Conservation (phyloP, 1,140 invertebrate genomes). For the Sminthurinus signatus region DNA sequence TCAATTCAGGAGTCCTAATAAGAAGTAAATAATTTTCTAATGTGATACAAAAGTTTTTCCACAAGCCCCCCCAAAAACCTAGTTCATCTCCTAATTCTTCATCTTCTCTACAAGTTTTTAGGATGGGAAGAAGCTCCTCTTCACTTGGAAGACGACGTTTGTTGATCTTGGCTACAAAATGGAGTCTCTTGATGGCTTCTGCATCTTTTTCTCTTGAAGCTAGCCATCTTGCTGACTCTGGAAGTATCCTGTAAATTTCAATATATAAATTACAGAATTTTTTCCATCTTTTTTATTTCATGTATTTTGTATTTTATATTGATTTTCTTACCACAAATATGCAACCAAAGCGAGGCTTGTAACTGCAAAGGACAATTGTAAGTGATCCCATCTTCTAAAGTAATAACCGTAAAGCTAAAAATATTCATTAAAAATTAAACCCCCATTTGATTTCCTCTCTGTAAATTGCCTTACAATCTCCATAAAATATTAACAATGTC, state of each 20-base stretch:
- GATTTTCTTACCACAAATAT: constrained; percentile 54
- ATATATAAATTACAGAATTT: no score
- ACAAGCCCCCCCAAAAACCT: neutral
- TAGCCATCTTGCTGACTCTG: constrained; percentile 79
- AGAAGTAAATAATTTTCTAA: constrained; percentile 22
- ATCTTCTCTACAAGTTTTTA: constrained; percentile 18
- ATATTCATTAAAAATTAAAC: no score
- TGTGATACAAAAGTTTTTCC: neutral
- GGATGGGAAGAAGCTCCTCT: constrained; percentile 10
- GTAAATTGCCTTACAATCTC: no score
- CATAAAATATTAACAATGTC: no score
- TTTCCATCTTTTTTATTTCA: no score
- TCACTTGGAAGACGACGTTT: constrained; percentile 40
- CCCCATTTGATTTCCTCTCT: no score
- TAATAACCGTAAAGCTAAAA: constrained; percentile 58
- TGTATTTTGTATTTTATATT: no score
- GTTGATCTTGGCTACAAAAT: constrained; percentile 56
- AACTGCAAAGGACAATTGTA: constrained; percentile 64
- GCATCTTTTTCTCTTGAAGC: constrained; percentile 62
- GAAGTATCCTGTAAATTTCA: constrained; percentile 57
- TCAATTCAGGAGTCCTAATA: constrained; percentile 23
- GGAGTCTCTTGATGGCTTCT: constrained; percentile 61
- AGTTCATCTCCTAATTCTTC: neutral
- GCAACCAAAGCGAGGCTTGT: constrained; percentile 59
- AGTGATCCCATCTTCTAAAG: constrained; percentile 62